Evolutionary conservation across 1,140 invertebrate genomes (phyloP).

Genomic region (Caenorhabditis latens): DNA sequence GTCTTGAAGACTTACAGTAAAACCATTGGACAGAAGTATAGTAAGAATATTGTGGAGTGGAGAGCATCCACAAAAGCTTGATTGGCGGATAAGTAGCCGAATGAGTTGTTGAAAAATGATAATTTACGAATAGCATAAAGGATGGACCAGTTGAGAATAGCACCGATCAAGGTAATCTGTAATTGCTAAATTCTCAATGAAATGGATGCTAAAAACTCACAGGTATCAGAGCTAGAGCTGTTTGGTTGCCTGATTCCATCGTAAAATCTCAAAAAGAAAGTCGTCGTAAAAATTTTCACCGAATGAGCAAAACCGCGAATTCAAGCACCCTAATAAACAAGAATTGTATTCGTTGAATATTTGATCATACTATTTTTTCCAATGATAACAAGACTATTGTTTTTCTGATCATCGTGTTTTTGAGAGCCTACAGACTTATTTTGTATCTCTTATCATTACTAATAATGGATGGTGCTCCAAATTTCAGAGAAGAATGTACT

Average conservation of each 20-base stretch:
- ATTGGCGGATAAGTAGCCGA: neutral
- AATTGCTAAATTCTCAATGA: neutral
- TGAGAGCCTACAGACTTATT: too few species aligned
- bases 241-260: neutral
- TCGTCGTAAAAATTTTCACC: too few species aligned
- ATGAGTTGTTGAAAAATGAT: constrained; percentile 11
- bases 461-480: too few species aligned
- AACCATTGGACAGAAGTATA: constrained; percentile 5
- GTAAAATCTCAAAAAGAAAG: too few species aligned
- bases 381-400: too few species aligned
- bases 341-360: too few species aligned
- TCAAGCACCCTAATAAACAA: too few species aligned
- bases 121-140: neutral
- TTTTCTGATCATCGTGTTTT: too few species aligned
- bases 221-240: neutral
- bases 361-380: too few species aligned
- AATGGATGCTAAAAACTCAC: neutral
- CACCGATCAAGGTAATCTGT: neutral
- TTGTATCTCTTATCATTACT: too few species aligned
- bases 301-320: too few species aligned
- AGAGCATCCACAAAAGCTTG: neutral
- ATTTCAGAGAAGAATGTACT: too few species aligned
- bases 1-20: neutral
- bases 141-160: neutral
- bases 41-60: neutral